A percentile compares a stretch with the other conserved stretches of the same genome.
phyloP scores from a whole-genome alignment of 2,113 vertebrate genomes.

The Gallinago paraguaiae region DNA sequence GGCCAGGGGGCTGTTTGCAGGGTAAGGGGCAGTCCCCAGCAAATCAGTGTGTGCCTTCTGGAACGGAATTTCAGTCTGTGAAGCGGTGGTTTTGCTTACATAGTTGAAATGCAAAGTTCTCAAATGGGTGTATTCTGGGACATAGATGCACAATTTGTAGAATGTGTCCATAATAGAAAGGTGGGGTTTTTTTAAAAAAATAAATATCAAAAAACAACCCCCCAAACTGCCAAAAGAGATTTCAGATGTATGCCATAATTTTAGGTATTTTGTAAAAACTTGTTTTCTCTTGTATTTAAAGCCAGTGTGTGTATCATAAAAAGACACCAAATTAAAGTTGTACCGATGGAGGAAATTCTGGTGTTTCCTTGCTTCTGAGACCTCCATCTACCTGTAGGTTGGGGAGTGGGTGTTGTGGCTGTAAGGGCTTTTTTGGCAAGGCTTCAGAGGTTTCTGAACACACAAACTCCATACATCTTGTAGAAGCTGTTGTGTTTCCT shows the following conservation, averaged over 20 bases:
- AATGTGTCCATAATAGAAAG: neutral
- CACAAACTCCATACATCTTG: neutral
- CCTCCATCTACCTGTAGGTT: no score
- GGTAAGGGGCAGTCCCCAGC: neutral
- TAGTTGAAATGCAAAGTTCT: neutral
- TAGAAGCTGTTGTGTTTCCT: neutral
- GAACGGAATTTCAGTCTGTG: neutral
- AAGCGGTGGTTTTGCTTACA: neutral
- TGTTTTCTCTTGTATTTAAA: neutral
- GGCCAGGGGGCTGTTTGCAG: neutral
- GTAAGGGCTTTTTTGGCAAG: neutral
- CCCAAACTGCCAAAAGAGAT: neutral
- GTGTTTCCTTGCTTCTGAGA: neutral
- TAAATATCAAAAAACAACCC: neutral
- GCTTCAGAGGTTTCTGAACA: neutral
- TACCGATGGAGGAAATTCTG: neutral
- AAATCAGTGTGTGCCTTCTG: neutral
- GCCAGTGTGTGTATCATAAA: neutral
- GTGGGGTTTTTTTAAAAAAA: neutral
- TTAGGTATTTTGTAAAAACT: neutral
- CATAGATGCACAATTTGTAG: neutral
- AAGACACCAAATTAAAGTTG: neutral
- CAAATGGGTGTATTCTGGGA: neutral
- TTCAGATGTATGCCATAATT: neutral
- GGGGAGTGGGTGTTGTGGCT: accelerated